Conservation (phyloP, 2,888 invertebrate species). For the Pollenia angustigena region DNA sequence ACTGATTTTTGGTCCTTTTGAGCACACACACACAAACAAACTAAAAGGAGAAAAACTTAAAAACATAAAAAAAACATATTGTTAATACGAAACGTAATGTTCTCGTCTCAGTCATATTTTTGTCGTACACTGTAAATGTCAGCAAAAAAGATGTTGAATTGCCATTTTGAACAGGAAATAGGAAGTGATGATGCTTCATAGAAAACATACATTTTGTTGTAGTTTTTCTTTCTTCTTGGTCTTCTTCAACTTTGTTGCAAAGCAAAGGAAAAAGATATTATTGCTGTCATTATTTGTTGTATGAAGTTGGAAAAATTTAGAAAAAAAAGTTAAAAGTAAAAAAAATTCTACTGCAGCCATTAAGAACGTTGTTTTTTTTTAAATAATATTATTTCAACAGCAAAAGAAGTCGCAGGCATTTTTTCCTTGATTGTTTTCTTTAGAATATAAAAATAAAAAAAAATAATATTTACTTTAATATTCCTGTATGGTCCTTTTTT, state of each 20-base stretch:
- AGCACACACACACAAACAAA: background rate
- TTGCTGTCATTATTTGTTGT: slow-evolving; percentile 57
- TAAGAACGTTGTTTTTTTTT: slow-evolving; percentile 27
- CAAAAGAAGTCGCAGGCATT: slow-evolving; percentile 58
- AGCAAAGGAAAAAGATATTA: slow-evolving; percentile 60
- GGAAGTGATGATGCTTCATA: slow-evolving; percentile 72
- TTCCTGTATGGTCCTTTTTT: slow-evolving; percentile 48
- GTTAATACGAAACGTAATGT: slow-evolving; percentile 16
- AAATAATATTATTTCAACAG: background rate
- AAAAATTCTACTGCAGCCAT: slow-evolving; percentile 66
- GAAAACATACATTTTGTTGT: slow-evolving; percentile 62
- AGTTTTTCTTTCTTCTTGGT: slow-evolving; percentile 40
- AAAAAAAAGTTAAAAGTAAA: background rate
- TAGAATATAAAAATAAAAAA: slow-evolving; percentile 29
- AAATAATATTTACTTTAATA: slow-evolving; percentile 60
- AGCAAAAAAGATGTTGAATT: slow-evolving; percentile 72
- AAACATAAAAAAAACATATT: slow-evolving; percentile 18
- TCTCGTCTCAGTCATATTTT: slow-evolving; percentile 18
- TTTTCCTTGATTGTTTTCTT: slow-evolving; percentile 39
- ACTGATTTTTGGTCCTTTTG: slow-evolving; percentile 23
- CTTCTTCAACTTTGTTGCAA: slow-evolving; percentile 13
- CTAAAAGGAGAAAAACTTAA: background rate
- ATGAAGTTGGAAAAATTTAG: background rate
- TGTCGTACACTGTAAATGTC: slow-evolving; percentile 68
- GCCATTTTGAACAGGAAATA: slow-evolving; percentile 70